Evolutionary conservation across 2,888 invertebrate species (phyloP), one percentile per base, ranked within the genome.

Genomic region (Phalangium opilio): DNA sequence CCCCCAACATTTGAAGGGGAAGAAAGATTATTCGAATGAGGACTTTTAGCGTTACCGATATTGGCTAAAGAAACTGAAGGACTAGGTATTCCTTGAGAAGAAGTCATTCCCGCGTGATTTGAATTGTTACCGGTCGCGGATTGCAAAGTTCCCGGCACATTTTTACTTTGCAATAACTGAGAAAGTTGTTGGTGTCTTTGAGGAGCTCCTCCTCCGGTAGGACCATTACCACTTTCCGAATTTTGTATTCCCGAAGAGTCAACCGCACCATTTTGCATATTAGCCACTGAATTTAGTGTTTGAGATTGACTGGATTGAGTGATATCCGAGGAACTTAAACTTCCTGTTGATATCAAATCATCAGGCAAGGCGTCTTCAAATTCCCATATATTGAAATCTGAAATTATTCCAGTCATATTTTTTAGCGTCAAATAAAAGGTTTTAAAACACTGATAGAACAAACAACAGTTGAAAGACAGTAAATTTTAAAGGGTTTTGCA

Each of bases 351-450:
- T 68, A 86, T 81, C 57, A 90, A 73, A 69, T 89, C 89, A 70
- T 89, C 87, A 41, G 89, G 89, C 60, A 90, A 76, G 69, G 86
- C 83, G 70, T 86, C 53, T 70, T 89, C 89, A 68, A 89, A 75
- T 70, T 84, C 83, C 67, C 83, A 81, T 76, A 81, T 77, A 19
- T 45, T 38, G 67, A 81, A 78, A 75, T 83, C 83, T 79, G 70
- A 57, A 62, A 67, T 27, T n/a, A n/a, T n/a, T n/a, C n/a, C n/a
- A n/a, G n/a, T n/a, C n/a, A n/a, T n/a, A n/a, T n/a, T n/a, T n/a
- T n/a, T n/a, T n/a, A n/a, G n/a, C n/a, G n/a, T n/a, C n/a, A n/a
- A n/a, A n/a, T n/a, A n/a, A n/a, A n/a, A n/a, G n/a, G n/a, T n/a
- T n/a, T n/a, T n/a, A n/a, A n/a, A n/a, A n/a, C n/a, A n/a, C n/a